These are phyloP conservation scores for Drosophila nasuta DNA, from an alignment of 1,140 invertebrate genomes.

Conservation along the genomic window DNA sequence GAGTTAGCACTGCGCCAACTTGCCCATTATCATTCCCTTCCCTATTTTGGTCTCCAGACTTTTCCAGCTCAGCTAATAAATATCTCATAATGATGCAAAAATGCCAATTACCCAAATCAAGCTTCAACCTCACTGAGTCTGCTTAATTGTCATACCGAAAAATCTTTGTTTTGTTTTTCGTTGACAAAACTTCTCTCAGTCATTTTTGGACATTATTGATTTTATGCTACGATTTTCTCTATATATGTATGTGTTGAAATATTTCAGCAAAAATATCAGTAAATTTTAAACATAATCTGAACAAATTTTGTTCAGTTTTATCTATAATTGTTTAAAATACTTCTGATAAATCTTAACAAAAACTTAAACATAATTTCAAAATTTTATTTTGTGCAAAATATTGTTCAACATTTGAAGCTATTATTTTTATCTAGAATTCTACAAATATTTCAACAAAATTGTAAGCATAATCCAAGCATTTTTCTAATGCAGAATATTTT, in stretches of 20 bases:
- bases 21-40: not conserved
- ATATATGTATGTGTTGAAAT: not conserved
- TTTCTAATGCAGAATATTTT: not conserved
- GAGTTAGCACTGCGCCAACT: conserved; percentile 31
- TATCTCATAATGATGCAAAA: conserved; percentile 12
- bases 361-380: not conserved
- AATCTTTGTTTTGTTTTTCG: not conserved
- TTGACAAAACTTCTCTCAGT: not conserved
- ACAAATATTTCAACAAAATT: not conserved
- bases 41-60: not conserved
- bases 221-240: too few species aligned
- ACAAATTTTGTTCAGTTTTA: not conserved
- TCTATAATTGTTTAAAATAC: not conserved
- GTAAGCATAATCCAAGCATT: not conserved
- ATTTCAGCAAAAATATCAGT: not conserved
- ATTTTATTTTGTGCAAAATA: not conserved
- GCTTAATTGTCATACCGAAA: too few species aligned
- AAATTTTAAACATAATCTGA: not conserved
- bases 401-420: too few species aligned
- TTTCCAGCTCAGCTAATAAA: not conserved
- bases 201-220: not conserved
- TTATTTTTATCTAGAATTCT: too few species aligned
- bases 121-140: too few species aligned
- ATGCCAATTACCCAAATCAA: conserved; percentile 9
- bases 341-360: not conserved